A percentile compares a stretch with the other conserved stretches of the same genome.
Conservation (phyloP, 92 coral and sea anemone genomes). For the Epizoanthus stellaris region DNA sequence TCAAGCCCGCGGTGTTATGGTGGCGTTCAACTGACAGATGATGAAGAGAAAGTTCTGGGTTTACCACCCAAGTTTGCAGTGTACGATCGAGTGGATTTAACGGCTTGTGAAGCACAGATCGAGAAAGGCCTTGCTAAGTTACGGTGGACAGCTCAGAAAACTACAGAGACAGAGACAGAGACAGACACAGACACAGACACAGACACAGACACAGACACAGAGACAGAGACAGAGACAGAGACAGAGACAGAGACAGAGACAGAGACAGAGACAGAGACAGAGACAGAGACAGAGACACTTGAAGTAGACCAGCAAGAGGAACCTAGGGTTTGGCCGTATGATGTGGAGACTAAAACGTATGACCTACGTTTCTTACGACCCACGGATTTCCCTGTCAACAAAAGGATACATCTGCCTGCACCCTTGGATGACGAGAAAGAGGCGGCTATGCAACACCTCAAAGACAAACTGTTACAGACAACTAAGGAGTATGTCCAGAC, state of each 20-base stretch:
- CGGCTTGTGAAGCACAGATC: conserved; percentile 25
- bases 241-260: background rate
- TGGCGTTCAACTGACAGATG: conserved; percentile 16
- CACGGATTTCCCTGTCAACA: too few relatives aligned
- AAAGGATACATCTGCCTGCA: too few relatives aligned
- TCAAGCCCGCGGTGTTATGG: conserved; percentile 53
- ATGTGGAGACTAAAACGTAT: too few relatives aligned
- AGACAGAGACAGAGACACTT: background rate
- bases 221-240: background rate
- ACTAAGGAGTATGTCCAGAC: background rate
- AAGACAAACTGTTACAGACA: conserved; percentile 1
- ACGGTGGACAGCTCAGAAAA: background rate
- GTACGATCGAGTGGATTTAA: conserved; percentile 19
- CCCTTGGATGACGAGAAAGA: conserved; percentile 11
- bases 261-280: background rate
- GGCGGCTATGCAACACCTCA: conserved; percentile 37
- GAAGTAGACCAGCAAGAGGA: too few relatives aligned
- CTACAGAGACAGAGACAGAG: background rate
- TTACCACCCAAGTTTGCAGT: conserved; percentile 42
- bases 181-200: background rate
- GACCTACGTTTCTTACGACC: too few relatives aligned
- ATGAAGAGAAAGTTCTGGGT: conserved; percentile 10
- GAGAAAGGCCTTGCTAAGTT: conserved; percentile 22
- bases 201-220: too few relatives aligned
- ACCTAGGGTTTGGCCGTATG: too few relatives aligned